Evolutionary conservation across 1,140 invertebrate species (phyloP).

Genomic region (Diorhabda elongata): DNA sequence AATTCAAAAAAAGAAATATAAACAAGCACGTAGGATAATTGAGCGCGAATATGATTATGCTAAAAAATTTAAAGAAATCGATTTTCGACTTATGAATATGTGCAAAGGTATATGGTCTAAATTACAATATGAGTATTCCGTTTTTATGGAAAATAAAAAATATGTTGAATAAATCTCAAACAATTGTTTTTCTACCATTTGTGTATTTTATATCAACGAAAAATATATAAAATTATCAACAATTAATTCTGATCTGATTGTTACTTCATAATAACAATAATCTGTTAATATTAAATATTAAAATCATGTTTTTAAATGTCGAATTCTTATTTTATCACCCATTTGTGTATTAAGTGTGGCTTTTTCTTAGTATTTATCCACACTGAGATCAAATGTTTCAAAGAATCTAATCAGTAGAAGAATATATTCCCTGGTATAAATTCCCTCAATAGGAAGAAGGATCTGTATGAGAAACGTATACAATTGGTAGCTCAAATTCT

Average conservation of each 20-base stretch:
- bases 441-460: no score
- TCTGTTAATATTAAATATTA: neutral
- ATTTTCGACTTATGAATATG: constrained; percentile 68
- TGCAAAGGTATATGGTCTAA: constrained; percentile 81
- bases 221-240: neutral
- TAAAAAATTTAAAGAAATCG: constrained; percentile 47
- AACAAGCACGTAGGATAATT: constrained; percentile 63
- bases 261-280: neutral
- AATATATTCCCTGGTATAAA: no score
- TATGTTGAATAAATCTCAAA: neutral
- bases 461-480: no score
- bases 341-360: no score
- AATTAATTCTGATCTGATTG: neutral
- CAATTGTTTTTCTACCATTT: neutral
- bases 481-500: no score
- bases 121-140: constrained; percentile 57
- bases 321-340: no score
- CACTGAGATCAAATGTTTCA: no score
- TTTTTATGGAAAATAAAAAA: constrained; percentile 20
- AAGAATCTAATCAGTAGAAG: no score
- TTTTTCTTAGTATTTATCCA: no score
- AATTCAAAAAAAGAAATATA: constrained; percentile 71
- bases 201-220: neutral
- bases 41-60: constrained; percentile 60
- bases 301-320: no score